These are phyloP conservation scores for Leptonema lineaticorne DNA, from an alignment of 1,140 invertebrate genomes.

Conservation along the genomic window DNA sequence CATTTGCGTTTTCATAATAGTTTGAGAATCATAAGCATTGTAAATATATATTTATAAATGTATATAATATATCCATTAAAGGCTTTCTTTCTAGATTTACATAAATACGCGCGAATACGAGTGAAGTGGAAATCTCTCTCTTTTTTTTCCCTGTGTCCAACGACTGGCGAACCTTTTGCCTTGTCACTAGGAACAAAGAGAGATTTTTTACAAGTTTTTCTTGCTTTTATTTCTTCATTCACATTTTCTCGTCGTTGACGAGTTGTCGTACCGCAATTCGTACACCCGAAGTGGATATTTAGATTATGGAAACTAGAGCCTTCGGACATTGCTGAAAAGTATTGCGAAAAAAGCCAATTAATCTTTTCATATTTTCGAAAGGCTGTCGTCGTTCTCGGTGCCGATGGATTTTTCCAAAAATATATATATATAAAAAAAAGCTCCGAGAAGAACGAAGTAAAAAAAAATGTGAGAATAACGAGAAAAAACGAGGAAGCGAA, in stretches of 20 bases:
- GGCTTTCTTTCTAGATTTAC: conserved; percentile 34
- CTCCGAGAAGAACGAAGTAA: too few species aligned
- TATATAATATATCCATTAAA: conserved; percentile 31
- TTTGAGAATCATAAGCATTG: too few species aligned
- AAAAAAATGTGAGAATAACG: background rate
- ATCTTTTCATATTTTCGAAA: conserved; percentile 20
- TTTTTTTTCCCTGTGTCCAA: too few species aligned
- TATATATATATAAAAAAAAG: too few species aligned
- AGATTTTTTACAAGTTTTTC: conserved; percentile 15
- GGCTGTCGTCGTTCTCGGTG: background rate
- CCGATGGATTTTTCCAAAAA: too few species aligned
- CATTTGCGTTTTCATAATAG: too few species aligned
- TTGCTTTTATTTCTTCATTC: background rate
- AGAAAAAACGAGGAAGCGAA: background rate
- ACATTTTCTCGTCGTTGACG: background rate
- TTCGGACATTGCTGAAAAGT: conserved; percentile 4
- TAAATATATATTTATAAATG: too few species aligned
- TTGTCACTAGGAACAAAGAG: conserved; percentile 28
- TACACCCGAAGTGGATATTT: conserved; percentile 23
- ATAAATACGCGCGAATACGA: conserved; percentile 25
- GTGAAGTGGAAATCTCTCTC: too few species aligned
- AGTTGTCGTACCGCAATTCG: background rate
- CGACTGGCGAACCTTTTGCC: conserved; percentile 18
- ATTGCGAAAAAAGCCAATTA: conserved; percentile 23
- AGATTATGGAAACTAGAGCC: conserved; percentile 30